Evolutionary conservation across 2,113 vertebrate species (phyloP).

Genomic region (Nycticryphes semicollaris): DNA sequence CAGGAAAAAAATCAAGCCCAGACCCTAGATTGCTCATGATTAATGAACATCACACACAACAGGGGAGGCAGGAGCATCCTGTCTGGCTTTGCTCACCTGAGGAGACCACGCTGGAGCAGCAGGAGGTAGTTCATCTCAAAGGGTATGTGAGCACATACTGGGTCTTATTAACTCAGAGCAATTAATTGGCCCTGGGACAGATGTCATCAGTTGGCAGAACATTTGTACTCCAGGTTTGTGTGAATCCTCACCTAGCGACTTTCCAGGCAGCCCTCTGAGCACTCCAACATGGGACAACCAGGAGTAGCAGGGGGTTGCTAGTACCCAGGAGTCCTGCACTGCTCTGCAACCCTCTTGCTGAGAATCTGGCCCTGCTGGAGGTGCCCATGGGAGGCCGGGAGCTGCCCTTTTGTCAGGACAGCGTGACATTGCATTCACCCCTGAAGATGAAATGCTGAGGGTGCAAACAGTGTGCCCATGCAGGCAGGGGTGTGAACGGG

Average conservation of each 20-base stretch:
- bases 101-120: background rate
- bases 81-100: background rate
- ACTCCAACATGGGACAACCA: background rate
- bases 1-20: background rate
- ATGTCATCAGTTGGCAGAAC: background rate
- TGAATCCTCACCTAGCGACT: background rate
- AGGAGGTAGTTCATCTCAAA: background rate
- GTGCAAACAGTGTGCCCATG: background rate
- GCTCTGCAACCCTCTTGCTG: background rate
- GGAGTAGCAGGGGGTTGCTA: background rate
- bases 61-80: background rate
- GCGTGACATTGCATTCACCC: rapidly evolving
- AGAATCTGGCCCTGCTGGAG: background rate
- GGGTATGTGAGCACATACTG: rapidly evolving
- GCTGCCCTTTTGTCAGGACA: background rate
- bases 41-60: rapidly evolving
- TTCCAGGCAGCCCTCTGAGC: background rate
- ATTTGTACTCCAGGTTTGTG: background rate
- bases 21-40: background rate
- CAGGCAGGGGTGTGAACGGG: background rate
- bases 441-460: background rate
- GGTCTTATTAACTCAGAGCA: background rate
- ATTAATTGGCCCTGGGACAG: background rate
- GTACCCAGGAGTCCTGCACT: background rate
- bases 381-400: background rate